Base-by-base conservation (phyloP, 2,113 vertebrate species). In the Solea senegalensis region DNA sequence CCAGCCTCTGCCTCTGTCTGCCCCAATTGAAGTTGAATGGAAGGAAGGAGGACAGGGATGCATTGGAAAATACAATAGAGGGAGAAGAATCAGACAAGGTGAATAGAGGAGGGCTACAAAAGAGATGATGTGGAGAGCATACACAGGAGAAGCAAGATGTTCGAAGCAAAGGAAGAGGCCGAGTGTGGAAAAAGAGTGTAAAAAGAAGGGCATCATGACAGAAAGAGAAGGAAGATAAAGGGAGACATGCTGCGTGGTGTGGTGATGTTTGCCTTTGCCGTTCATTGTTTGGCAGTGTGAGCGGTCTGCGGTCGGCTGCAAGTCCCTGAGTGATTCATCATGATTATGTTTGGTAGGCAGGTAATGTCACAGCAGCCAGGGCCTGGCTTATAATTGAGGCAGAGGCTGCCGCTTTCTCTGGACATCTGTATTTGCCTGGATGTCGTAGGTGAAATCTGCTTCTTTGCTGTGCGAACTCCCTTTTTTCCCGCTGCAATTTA, bases 261-360 rank as follows among this genome's bases (percentile, higher is more conserved):
- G 74, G 66, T 34, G 79, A 72, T 85, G 85, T 91, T 88, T 90
- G 85, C 86, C 65, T 55, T 88, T 56, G 67, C 75, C 77, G 67
- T 53, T 80, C 75, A 74, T 63, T 79, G 84, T 78, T 74, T 81
- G 83, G 77, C 27, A 10, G 65, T 46, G 58, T 76, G 82, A 71
- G 72, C 63, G 39, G 61, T 80, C 71, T 59, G 79, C 61, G 76
- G 72, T 83, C 73, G 44, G 75, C 55, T 58, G 69, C 60, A 34
- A 72, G 66, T 69, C 61, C 76, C 62, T 50, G 27, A 78, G 86
- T 55, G 80, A 93, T 93, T 93, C 82, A 92, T 93, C 92, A 91
- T 89, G 88, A 92, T 93, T 92, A 92, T 88, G 88, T 77, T 84
- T 76, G 77, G 74, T 85, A 80, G 91, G 86, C 91, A 93, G 91